Conservation (phyloP, 2,888 invertebrate genomes). For the Agrochola macilenta region DNA sequence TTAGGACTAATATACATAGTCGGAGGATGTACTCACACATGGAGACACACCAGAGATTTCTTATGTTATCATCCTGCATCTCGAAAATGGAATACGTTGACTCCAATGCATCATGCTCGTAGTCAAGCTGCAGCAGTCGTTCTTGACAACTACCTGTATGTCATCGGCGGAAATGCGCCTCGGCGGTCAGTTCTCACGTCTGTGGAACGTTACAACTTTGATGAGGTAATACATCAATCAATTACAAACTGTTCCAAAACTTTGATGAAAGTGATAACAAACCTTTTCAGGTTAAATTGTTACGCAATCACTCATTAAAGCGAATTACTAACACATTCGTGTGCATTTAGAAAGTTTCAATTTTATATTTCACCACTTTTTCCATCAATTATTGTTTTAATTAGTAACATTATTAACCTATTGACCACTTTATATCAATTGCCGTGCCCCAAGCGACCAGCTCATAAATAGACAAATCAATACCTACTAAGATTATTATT, state of each 20-base stretch:
- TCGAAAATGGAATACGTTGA: conserved; percentile 94
- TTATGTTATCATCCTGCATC: conserved; percentile 95
- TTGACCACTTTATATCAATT: no score
- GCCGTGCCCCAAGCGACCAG: no score
- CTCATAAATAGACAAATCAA: no score
- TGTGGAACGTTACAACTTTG: conserved; percentile 95
- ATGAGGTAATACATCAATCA: conserved; percentile 90
- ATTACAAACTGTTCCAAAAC: not conserved
- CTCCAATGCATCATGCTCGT: conserved; percentile 95
- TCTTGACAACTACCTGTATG: conserved; percentile 95
- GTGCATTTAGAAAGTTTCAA: not conserved
- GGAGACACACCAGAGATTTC: conserved; percentile 95
- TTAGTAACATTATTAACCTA: no score
- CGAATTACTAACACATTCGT: not conserved
- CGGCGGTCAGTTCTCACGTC: conserved; percentile 94
- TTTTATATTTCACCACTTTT: not conserved
- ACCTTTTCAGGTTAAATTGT: not conserved
- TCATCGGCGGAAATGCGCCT: conserved; percentile 96
- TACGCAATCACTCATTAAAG: not conserved
- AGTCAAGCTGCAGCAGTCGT: conserved; percentile 98
- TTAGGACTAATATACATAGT: conserved; percentile 96
- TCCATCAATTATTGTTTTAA: not conserved
- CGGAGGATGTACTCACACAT: conserved; percentile 96
- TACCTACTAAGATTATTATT: no score
- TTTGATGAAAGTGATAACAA: not conserved